phyloP scores from a whole-genome alignment of 2,888 invertebrate genomes.

The Rhyacophila evoluta region DNA sequence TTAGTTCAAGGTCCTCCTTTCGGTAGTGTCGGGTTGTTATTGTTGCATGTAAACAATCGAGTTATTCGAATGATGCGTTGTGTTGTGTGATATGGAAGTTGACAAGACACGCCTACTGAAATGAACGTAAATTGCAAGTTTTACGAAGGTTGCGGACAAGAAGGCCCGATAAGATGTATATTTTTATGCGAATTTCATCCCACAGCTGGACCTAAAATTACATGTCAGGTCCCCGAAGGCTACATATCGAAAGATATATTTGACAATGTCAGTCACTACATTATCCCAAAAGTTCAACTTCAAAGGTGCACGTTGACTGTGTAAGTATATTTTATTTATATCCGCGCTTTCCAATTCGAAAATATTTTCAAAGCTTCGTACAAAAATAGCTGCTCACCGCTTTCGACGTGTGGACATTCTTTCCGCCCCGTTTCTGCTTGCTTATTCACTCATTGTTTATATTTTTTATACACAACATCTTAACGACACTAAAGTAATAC shows the following conservation, averaged over 20 bases:
- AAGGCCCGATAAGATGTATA: conserved; percentile 81
- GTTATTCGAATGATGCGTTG: conserved; percentile 35
- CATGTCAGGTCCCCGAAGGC: conserved; percentile 84
- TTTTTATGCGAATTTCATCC: conserved; percentile 84
- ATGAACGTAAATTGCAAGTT: conserved; percentile 61
- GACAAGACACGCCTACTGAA: conserved; percentile 38
- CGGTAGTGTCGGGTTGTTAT: background rate
- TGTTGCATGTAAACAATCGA: conserved; percentile 16
- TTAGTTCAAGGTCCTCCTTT: conserved; percentile 28
- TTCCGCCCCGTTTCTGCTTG: too few species aligned
- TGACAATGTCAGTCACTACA: conserved; percentile 84
- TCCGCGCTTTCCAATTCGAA: conserved; percentile 4
- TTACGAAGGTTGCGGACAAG: conserved; percentile 73
- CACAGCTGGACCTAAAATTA: conserved; percentile 82
- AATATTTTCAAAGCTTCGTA: background rate
- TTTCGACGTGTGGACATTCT: background rate
- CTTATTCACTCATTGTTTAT: conserved; percentile 1
- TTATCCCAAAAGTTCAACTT: conserved; percentile 86
- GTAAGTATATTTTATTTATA: conserved; percentile 66
- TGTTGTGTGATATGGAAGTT: conserved; percentile 38
- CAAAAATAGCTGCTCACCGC: conserved; percentile 23
- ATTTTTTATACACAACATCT: conserved; percentile 55
- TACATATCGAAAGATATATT: conserved; percentile 85
- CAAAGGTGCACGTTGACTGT: conserved; percentile 83
- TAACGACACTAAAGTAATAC: too few species aligned